These are phyloP conservation scores for Loriculus beryllinus DNA, from an alignment of 2,797 vertebrate genomes.

Conservation along the genomic window DNA sequence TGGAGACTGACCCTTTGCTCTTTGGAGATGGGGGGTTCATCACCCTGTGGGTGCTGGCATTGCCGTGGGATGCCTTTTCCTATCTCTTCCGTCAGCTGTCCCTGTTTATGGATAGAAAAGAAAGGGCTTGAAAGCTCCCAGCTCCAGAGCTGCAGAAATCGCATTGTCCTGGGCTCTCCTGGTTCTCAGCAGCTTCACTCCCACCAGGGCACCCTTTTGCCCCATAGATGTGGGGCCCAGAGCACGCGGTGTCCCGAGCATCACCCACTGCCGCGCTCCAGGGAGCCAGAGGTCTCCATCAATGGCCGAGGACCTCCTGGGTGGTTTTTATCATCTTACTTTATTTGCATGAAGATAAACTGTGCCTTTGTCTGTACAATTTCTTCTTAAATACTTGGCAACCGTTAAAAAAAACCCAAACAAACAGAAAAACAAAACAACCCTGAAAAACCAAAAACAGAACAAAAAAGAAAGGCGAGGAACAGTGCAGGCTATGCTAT, in stretches of 20 bases:
- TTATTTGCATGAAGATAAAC: conserved; percentile 65
- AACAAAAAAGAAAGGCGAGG: neutral
- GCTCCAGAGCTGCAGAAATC: neutral
- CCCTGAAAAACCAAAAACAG: neutral
- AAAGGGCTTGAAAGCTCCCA: neutral
- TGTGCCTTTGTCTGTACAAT: conserved; percentile 20
- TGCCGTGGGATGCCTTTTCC: neutral
- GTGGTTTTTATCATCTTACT: conserved; percentile 1
- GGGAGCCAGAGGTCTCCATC: neutral
- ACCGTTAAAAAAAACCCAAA: neutral
- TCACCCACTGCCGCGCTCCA: accelerated
- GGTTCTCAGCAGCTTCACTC: neutral
- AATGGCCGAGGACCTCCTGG: neutral
- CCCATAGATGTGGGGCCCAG: accelerated
- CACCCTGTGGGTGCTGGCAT: neutral
- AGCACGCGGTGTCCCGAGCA: accelerated
- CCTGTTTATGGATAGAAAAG: neutral
- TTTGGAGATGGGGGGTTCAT: neutral
- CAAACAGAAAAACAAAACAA: too few relatives aligned
- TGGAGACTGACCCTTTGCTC: neutral
- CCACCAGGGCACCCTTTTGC: neutral
- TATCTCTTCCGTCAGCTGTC: neutral
- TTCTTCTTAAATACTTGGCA: conserved; percentile 63
- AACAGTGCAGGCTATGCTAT: conserved; percentile 40
- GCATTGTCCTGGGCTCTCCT: neutral